Conservation (phyloP, 37 sponge, comb jelly and placozoan species). For the Cladorhizidae sp. region DNA sequence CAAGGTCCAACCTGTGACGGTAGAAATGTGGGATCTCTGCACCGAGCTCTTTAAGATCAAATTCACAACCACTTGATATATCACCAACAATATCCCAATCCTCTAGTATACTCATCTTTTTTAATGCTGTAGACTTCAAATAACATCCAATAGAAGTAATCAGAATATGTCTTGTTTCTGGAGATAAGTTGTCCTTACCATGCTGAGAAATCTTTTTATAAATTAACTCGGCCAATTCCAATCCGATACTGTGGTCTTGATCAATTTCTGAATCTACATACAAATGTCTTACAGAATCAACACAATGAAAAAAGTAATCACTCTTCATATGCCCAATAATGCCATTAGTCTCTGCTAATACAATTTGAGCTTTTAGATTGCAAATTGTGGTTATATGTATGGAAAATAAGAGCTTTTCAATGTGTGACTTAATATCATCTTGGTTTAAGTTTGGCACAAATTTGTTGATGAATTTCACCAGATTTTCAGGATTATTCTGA, state of each 20-base stretch:
- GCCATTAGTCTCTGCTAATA: neutral
- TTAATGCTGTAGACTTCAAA: too few species aligned
- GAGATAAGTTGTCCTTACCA: neutral
- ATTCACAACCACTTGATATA: neutral
- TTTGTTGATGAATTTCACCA: neutral
- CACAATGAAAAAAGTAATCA: neutral
- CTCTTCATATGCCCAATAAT: neutral
- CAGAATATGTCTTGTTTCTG: too few species aligned
- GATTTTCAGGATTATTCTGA: neutral
- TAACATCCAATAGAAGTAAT: too few species aligned
- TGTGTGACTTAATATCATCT: neutral
- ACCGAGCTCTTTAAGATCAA: conserved; percentile 23
- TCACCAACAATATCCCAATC: neutral
- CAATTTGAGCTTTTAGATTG: conserved; percentile 4
- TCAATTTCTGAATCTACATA: neutral
- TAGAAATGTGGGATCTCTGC: conserved; percentile 26
- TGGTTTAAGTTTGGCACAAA: neutral
- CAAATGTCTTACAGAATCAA: neutral
- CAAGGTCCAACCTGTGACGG: conserved; percentile 41
- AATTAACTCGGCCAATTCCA: neutral
- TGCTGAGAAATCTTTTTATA: neutral
- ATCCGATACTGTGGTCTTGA: neutral
- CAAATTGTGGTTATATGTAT: conserved; percentile 1
- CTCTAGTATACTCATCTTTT: too few species aligned
- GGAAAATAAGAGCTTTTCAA: neutral